A percentile compares a stretch with the other conserved stretches of the same genome.
Conservation (phyloP, 1,140 invertebrate genomes). For the Ips typographus region DNA sequence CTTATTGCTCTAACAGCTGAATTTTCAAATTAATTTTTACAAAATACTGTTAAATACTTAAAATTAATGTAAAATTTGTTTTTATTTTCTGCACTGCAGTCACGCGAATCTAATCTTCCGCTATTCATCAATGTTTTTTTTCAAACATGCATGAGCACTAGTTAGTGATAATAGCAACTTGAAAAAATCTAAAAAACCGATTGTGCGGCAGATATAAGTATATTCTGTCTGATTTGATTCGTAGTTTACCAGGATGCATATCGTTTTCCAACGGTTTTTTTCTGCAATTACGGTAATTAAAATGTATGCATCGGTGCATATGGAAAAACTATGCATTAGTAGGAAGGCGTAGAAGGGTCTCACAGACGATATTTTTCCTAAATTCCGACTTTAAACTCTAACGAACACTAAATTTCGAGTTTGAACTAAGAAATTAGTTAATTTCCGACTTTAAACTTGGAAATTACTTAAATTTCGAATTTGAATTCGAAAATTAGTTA, state of each 20-base stretch:
- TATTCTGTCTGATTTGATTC: constrained; percentile 3
- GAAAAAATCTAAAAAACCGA: constrained; percentile 4
- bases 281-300: background rate
- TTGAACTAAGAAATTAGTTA: no score
- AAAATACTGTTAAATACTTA: constrained; percentile 34
- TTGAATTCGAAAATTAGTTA: no score
- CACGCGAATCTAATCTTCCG: constrained; percentile 27
- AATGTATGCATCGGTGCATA: background rate
- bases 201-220: background rate
- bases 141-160: constrained; percentile 3
- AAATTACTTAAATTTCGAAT: no score
- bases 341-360: no score
- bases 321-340: no score
- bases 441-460: no score
- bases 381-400: no score
- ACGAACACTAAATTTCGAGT: no score
- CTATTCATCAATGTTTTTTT: constrained; percentile 25
- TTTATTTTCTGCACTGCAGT: constrained; percentile 21
- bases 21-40: constrained; percentile 29
- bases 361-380: no score
- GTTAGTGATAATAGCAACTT: constrained; percentile 1
- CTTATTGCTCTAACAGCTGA: constrained; percentile 11
- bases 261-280: background rate
- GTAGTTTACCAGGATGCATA: background rate
- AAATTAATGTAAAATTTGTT: constrained; percentile 27